Evolutionary conservation across 1,140 invertebrate genomes (phyloP).

Genomic region (Philaenus spumarius): DNA sequence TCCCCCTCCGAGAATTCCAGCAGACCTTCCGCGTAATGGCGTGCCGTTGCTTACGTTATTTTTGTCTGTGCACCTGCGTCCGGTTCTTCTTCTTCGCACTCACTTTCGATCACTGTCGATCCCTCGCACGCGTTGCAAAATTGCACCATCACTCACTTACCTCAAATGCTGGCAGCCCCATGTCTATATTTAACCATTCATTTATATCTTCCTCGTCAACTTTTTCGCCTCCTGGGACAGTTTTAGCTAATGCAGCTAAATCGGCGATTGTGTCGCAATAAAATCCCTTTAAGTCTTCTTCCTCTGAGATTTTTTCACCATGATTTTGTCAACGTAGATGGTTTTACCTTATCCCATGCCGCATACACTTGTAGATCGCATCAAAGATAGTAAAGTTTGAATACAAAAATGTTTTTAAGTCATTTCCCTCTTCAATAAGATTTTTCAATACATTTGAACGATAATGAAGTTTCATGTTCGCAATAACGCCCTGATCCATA

Average conservation of each 20-base stretch:
- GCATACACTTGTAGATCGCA: neutral
- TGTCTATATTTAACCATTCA: neutral
- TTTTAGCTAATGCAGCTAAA: too few species aligned
- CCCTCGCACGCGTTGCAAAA: neutral
- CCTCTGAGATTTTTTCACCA: neutral
- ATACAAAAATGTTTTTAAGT: constrained; percentile 1
- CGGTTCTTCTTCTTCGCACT: too few species aligned
- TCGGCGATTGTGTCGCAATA: neutral
- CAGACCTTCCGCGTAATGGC: too few species aligned
- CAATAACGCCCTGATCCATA: too few species aligned
- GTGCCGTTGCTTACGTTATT: neutral
- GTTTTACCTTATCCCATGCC: neutral
- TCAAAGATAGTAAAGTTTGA: neutral
- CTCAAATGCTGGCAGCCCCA: neutral
- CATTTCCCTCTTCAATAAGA: too few species aligned
- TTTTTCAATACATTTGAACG: neutral
- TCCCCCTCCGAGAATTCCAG: too few species aligned
- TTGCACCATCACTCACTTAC: neutral
- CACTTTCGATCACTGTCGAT: neutral
- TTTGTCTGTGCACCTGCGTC: too few species aligned
- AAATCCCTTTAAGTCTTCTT: too few species aligned
- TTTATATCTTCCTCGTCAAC: neutral
- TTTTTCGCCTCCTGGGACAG: neutral
- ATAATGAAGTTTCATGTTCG: too few species aligned
- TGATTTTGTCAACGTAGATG: neutral